Percentiles rank a stretch among this genome's conserved stretches.
These are phyloP conservation scores for Leucoraja erinaceus DNA, from an alignment of 2,113 vertebrate genomes.

Conservation along the genomic window DNA sequence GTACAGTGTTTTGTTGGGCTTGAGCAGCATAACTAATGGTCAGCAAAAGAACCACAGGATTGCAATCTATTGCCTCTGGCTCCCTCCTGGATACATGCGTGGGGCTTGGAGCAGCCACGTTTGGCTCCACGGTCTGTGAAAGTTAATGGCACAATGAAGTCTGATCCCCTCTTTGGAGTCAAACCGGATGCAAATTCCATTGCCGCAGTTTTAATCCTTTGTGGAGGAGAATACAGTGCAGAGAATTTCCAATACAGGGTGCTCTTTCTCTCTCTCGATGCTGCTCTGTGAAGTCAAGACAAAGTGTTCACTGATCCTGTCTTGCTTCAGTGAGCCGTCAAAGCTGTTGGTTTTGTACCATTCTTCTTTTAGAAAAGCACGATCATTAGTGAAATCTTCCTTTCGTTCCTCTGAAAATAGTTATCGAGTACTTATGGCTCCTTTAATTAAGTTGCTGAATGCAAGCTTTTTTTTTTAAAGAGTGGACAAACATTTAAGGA, in stretches of 20 bases:
- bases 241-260: not conserved
- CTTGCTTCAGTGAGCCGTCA: not conserved
- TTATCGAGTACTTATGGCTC: not conserved
- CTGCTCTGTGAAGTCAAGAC: not conserved
- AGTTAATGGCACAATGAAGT: not conserved
- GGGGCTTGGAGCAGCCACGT: not conserved
- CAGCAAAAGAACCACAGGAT: not conserved
- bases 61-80: not conserved
- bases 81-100: not conserved
- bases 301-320: not conserved
- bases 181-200: not conserved
- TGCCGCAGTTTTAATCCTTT: not conserved
- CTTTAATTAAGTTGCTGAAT: not conserved
- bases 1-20: not conserved
- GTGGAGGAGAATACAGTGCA: not conserved
- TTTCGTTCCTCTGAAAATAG: not conserved
- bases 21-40: not conserved
- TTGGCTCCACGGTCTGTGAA: not conserved
- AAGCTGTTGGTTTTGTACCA: not conserved
- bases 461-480: not conserved
- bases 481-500: not conserved
- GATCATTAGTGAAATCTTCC: not conserved
- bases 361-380: not conserved
- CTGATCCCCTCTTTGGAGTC: not conserved
- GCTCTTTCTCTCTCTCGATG: not conserved